phyloP scores from a whole-genome alignment of 2,888 invertebrate genomes.

The Epicampocera succincta region DNA sequence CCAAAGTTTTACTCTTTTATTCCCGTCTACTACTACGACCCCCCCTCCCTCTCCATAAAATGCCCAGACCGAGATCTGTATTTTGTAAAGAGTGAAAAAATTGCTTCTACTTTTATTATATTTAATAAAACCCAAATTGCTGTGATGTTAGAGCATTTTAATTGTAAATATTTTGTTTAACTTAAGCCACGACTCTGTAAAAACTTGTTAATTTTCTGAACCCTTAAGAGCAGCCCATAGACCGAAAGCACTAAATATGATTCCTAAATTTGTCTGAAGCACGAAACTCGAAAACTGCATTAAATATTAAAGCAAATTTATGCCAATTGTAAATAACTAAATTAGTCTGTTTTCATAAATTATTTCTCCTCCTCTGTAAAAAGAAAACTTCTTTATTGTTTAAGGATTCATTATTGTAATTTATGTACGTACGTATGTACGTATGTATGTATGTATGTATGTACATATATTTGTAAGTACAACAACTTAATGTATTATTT shows the following conservation, averaged over 20 bases:
- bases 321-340: constrained; percentile 49
- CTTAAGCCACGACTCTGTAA: constrained; percentile 47
- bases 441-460: too few species aligned
- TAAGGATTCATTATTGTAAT: constrained; percentile 36
- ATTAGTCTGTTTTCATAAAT: constrained; percentile 19
- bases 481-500: constrained; percentile 40
- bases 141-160: constrained; percentile 82
- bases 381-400: constrained; percentile 5
- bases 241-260: constrained; percentile 61
- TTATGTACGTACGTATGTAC: background rate
- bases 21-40: constrained; percentile 24
- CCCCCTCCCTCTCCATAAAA: constrained; percentile 15
- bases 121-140: constrained; percentile 77
- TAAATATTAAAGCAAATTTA: constrained; percentile 31
- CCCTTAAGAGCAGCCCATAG: background rate
- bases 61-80: constrained; percentile 10
- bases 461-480: constrained; percentile 31
- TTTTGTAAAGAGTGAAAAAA: background rate
- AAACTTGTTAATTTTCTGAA: constrained; percentile 46
- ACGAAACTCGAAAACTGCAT: constrained; percentile 11
- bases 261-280: constrained; percentile 63
- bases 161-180: constrained; percentile 74
- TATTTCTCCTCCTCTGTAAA: constrained; percentile 4
- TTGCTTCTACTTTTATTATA: constrained; percentile 58
- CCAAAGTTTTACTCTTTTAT: constrained; percentile 54